Conservation (phyloP, 2,113 vertebrate genomes). For the Toxotes jaculatrix region DNA sequence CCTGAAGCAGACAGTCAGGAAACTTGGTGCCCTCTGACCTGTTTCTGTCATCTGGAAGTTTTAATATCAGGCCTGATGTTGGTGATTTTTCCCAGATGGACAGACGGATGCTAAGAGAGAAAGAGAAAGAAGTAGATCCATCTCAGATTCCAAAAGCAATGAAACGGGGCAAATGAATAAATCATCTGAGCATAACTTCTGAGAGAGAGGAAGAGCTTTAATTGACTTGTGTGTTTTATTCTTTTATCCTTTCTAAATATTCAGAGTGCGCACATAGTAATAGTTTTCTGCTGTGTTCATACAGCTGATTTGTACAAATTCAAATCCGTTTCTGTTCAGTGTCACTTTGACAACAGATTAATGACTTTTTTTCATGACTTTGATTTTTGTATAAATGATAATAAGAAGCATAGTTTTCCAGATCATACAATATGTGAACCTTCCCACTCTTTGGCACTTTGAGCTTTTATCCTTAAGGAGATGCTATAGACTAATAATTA, state of each 20-base stretch:
- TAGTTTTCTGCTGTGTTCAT: neutral
- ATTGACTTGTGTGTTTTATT: constrained; percentile 22
- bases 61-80: constrained; percentile 17
- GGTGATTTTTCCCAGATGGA: constrained; percentile 61
- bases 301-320: neutral
- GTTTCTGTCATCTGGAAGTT: constrained; percentile 44
- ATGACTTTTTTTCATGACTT: too few species aligned
- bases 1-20: neutral
- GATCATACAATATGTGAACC: too few species aligned
- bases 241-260: constrained; percentile 12
- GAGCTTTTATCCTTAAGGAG: neutral
- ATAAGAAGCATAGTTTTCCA: too few species aligned
- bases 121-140: constrained; percentile 17
- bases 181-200: constrained; percentile 43
- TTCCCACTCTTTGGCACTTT: too few species aligned
- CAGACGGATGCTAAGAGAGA: constrained; percentile 1
- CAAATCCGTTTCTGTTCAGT: too few species aligned
- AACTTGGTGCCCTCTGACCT: constrained; percentile 16
- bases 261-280: constrained; percentile 9
- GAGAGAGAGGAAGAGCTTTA: constrained; percentile 13
- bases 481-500: neutral
- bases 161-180: constrained; percentile 26
- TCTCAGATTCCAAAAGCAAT: constrained; percentile 29
- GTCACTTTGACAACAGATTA: too few species aligned
- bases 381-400: too few species aligned